Percentiles rank a stretch among this genome's conserved stretches.
Conservation (phyloP, 1,140 invertebrate genomes). For the Kradibia gibbosae region DNA sequence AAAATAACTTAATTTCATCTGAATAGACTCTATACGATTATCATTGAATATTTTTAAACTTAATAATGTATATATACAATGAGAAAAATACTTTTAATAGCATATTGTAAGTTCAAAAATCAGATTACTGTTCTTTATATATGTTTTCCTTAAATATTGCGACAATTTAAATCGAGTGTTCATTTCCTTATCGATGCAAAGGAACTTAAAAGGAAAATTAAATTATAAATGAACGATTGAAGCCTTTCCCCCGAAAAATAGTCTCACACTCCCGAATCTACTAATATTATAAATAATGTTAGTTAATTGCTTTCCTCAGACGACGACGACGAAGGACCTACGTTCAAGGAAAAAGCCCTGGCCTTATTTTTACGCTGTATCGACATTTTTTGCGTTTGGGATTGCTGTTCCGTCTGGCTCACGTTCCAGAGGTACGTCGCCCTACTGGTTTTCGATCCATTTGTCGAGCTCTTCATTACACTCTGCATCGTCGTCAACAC, state of each 20-base stretch:
- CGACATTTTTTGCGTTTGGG: constrained; percentile 97
- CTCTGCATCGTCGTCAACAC: constrained; percentile 98
- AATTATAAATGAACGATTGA: constrained; percentile 44
- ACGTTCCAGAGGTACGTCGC: constrained; percentile 92
- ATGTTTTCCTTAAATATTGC: too few relatives aligned
- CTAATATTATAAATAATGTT: constrained; percentile 85
- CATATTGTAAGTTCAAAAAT: too few relatives aligned
- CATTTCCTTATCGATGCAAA: too few relatives aligned
- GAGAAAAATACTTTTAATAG: too few relatives aligned
- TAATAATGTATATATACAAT: too few relatives aligned
- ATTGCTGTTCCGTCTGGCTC: constrained; percentile 94
- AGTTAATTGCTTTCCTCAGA: constrained; percentile 94
- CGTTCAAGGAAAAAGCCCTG: constrained; percentile 87
- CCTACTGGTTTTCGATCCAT: constrained; percentile 96
- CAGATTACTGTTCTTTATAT: too few relatives aligned
- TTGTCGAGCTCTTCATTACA: constrained; percentile 98
- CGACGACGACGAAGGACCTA: constrained; percentile 91
- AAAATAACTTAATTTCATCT: too few relatives aligned
- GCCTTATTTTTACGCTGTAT: constrained; percentile 84
- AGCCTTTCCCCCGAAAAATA: constrained; percentile 78
- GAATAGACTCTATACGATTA: too few relatives aligned
- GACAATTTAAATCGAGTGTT: too few relatives aligned
- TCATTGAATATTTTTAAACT: too few relatives aligned
- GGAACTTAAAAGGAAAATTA: background rate
- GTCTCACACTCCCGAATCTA: constrained; percentile 77